These are phyloP conservation scores for Drosophila longiperda DNA, from an alignment of 2,888 invertebrate species.

Conservation along the genomic window DNA sequence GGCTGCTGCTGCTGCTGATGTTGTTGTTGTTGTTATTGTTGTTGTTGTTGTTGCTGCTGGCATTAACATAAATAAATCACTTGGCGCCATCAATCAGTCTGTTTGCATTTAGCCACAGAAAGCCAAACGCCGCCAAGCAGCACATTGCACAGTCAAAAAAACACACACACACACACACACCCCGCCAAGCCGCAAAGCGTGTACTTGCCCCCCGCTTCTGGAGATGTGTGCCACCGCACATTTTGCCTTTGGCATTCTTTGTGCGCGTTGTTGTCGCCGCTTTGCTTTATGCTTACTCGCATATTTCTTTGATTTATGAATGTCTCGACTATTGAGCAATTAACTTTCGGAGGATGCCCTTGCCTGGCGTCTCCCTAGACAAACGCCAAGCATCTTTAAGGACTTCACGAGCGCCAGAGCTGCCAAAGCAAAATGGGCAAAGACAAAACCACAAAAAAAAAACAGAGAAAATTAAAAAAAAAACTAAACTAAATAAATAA, in stretches of 20 bases:
- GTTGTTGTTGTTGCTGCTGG: constrained; percentile 37
- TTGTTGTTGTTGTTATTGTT: not conserved
- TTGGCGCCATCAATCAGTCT: constrained; percentile 78
- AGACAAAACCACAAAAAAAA: constrained; percentile 2
- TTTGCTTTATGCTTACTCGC: constrained; percentile 73
- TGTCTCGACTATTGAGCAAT: constrained; percentile 79
- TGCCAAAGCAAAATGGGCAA: constrained; percentile 13
- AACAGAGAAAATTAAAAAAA: not conserved
- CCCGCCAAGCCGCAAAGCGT: not conserved
- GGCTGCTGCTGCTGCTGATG: constrained; percentile 21
- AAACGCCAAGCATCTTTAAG: constrained; percentile 12
- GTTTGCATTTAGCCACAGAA: constrained; percentile 66
- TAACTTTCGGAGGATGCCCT: constrained; percentile 52
- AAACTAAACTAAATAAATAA: constrained; percentile 34
- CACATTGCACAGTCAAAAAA: constrained; percentile 49
- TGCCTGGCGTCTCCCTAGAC: constrained; percentile 31
- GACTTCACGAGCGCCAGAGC: constrained; percentile 21
- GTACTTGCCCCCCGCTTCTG: not conserved
- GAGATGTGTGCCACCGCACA: constrained; percentile 6
- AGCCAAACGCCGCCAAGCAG: constrained; percentile 1
- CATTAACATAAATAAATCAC: constrained; percentile 80
- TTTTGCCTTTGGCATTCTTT: constrained; percentile 42
- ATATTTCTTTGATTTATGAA: constrained; percentile 76
- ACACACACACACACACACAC: constrained; percentile 9
- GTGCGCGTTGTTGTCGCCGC: constrained; percentile 55